Percentiles rank a stretch among this genome's conserved stretches.
Conservation (phyloP, 2,888 invertebrate species). For the Odontocerum albicorne region DNA sequence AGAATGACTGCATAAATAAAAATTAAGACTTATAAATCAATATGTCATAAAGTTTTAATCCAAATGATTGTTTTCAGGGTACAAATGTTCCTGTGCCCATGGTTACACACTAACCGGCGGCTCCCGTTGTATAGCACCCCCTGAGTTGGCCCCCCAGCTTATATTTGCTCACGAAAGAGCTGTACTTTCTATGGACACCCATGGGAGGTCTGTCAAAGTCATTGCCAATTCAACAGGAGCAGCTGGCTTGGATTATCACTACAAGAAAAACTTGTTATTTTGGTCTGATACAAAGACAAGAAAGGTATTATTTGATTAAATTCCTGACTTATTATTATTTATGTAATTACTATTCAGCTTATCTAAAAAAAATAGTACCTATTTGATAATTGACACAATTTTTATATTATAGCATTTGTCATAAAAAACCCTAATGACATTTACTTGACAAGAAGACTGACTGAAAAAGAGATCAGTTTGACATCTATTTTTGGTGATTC, state of each 20-base stretch:
- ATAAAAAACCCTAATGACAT: too few relatives aligned
- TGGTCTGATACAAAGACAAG: conserved; percentile 90
- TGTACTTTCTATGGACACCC: conserved; percentile 69
- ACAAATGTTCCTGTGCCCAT: conserved; percentile 78
- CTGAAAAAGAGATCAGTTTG: too few relatives aligned
- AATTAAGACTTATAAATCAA: too few relatives aligned
- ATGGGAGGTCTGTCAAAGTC: conserved; percentile 63
- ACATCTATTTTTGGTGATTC: too few relatives aligned
- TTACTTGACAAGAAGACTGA: too few relatives aligned
- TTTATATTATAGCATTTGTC: too few relatives aligned
- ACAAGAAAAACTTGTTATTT: conserved; percentile 73
- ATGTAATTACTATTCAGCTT: too few relatives aligned
- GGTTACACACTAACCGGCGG: conserved; percentile 70
- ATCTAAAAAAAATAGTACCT: too few relatives aligned
- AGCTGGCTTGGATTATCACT: conserved; percentile 85
- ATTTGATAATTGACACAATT: too few relatives aligned
- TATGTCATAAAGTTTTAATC: too few relatives aligned
- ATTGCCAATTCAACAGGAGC: conserved; percentile 83
- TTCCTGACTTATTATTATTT: too few relatives aligned
- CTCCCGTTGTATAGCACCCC: conserved; percentile 65
- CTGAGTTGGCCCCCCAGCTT: conserved; percentile 61
- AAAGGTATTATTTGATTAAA: too few relatives aligned
- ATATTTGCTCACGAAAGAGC: conserved; percentile 73
- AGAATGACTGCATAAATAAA: not conserved
- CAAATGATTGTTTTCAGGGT: conserved; percentile 59